These are phyloP conservation scores for Nothobranchius furzeri DNA, from an alignment of 2,113 vertebrate species.

Conservation along the genomic window DNA sequence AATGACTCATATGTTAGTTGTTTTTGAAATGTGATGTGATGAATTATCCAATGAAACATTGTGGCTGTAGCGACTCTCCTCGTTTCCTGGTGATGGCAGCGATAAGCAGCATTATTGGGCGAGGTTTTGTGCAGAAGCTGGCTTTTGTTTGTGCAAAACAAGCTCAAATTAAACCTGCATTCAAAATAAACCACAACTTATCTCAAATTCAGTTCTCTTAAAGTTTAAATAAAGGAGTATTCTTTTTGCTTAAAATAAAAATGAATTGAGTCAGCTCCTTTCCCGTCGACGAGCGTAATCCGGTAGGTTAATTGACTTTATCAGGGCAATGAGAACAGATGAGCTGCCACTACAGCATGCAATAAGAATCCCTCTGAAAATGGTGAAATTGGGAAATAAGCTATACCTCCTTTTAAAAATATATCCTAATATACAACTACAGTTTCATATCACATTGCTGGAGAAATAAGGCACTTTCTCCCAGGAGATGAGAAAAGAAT, in stretches of 20 bases:
- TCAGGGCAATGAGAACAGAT: constrained; percentile 57
- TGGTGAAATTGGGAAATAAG: constrained; percentile 81
- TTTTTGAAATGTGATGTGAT: constrained; percentile 67
- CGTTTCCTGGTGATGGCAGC: constrained; percentile 38
- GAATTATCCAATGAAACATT: constrained; percentile 67
- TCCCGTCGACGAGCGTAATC: constrained; percentile 73
- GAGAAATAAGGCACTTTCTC: constrained; percentile 98
- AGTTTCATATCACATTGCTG: constrained; percentile 98
- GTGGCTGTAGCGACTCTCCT: constrained; percentile 44
- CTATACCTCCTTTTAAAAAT: constrained; percentile 79
- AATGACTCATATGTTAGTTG: constrained; percentile 49
- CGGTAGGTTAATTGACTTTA: constrained; percentile 78
- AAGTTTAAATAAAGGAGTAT: constrained; percentile 42
- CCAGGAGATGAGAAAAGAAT: constrained; percentile 99
- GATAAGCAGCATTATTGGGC: constrained; percentile 54
- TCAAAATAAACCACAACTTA: constrained; percentile 55
- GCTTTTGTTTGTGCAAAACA: constrained; percentile 49
- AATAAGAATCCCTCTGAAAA: constrained; percentile 66
- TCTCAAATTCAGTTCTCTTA: constrained; percentile 33
- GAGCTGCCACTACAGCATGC: constrained; percentile 45
- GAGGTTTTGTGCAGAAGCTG: constrained; percentile 14
- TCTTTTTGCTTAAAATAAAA: constrained; percentile 58
- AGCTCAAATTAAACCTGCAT: constrained; percentile 49
- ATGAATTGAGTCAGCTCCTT: constrained; percentile 64
- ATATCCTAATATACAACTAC: constrained; percentile 86